These are phyloP conservation scores for Nannospalax galili DNA, from an alignment of 2,113 vertebrate species.

Conservation along the genomic window DNA sequence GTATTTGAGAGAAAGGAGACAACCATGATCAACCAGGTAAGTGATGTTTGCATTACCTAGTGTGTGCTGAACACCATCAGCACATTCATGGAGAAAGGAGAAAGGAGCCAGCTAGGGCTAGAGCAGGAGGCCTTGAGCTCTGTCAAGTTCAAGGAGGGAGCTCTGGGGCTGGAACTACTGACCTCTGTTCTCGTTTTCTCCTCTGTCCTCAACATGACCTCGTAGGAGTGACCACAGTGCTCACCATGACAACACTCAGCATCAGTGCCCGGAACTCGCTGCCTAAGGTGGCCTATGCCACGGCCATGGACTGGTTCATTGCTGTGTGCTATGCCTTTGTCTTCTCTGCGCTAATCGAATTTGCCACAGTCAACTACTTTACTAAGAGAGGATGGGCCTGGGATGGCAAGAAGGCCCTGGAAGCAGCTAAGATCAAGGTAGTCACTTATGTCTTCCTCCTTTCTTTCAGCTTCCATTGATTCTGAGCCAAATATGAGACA, in stretches of 20 bases:
- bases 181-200: neutral
- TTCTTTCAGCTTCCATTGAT: neutral
- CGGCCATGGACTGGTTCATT: conserved; percentile 99
- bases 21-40: neutral
- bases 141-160: rapidly evolving
- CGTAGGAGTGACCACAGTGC: conserved; percentile 96
- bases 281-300: conserved; percentile 98
- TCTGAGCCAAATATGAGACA: neutral
- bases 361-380: conserved; percentile 99
- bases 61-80: neutral
- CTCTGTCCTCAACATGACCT: neutral
- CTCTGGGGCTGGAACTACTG: neutral
- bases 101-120: neutral
- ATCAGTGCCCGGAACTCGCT: conserved; percentile 98
- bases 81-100: no score
- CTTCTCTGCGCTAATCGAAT: conserved; percentile 98
- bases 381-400: conserved; percentile 99
- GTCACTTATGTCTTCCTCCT: neutral
- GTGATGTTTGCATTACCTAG: neutral
- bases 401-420: conserved; percentile 98
- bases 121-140: no score
- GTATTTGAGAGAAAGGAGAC: neutral
- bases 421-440: conserved; percentile 97
- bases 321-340: conserved; percentile 98
- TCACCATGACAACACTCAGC: conserved; percentile 99